These are phyloP conservation scores for Salpingus planirostris DNA, from an alignment of 2,888 invertebrate species.

Conservation along the genomic window DNA sequence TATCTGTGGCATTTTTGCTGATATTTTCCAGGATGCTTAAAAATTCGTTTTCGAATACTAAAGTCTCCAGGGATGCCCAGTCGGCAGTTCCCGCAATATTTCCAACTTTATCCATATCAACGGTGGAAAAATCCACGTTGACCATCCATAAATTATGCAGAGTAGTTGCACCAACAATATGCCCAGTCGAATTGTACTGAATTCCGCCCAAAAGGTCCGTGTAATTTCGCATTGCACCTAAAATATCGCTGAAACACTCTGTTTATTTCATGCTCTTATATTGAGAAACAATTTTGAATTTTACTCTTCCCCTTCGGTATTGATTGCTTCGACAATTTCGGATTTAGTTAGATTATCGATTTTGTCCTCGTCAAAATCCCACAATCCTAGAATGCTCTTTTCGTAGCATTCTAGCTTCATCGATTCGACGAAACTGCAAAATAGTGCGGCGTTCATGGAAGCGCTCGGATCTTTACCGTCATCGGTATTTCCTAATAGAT, in stretches of 20 bases:
- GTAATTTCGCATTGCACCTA: constrained; percentile 58
- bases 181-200: constrained; percentile 49
- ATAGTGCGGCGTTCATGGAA: constrained; percentile 48
- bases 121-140: constrained; percentile 57
- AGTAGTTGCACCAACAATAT: constrained; percentile 55
- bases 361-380: constrained; percentile 50
- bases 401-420: constrained; percentile 55
- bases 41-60: constrained; percentile 55
- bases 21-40: constrained; percentile 35
- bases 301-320: constrained; percentile 46
- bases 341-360: constrained; percentile 49
- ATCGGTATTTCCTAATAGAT: constrained; percentile 13
- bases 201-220: constrained; percentile 54
- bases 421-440: constrained; percentile 55
- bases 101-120: constrained; percentile 57
- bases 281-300: constrained; percentile 2
- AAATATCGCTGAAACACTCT: constrained; percentile 46
- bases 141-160: constrained; percentile 56
- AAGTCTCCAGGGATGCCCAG: constrained; percentile 51
- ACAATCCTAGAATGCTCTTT: constrained; percentile 60
- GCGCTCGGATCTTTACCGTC: constrained; percentile 46
- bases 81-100: constrained; percentile 68
- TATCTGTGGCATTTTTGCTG: constrained; percentile 32
- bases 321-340: constrained; percentile 54
- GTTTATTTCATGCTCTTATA: no score